Base-by-base conservation (phyloP, 2,797 vertebrate species). In the Anguilla megastoma region DNA sequence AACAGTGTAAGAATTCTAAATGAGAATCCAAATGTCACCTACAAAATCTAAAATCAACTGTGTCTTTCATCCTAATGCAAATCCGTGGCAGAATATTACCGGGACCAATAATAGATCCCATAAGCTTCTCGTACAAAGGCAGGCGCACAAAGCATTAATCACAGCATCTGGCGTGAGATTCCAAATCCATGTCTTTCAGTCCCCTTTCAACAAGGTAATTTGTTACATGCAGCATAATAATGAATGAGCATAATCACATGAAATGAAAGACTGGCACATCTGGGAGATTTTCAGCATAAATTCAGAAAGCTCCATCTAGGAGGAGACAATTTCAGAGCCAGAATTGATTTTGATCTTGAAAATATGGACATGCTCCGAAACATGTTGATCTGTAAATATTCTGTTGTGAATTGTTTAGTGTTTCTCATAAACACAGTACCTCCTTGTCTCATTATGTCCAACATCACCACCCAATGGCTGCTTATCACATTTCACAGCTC, bases 191-290 rank as follows among this genome's bases (percentile, higher is more conserved):
- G 74, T 79, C 30, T 79, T 79, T 79, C 74, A 16, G 36, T 79
- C 74, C 33, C 74, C 36, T 18, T 79, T 79, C 36, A 41, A 41
- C 74, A 45, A 45, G 10, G 74, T 79, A 41, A 41, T 79, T 41
- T 79, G 36, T 79, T 79, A 41, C 36, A 21, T 79, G 5, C 36
- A 41, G 74, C 2, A 79, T 79, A 79, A 36, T 79, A 79, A 79
- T 36, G 74, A 79, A 18, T 45, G 36, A 79, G 74, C 74, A 45
- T 79, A 79, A 79, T 79, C 74, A 79, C 36, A 79, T 18, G 30
- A 79, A 14, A 79, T 14, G 36, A 18, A 79, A 7, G 14, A 45
- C 14, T 14, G 30, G 74, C 30, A 79, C 74, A 79, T 45, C 74
- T 79, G 74, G 74, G 27, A 79, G 14, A 79, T 45, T 79, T 79